Base-by-base conservation (phyloP, 2,888 invertebrate species). In the Taphrorychus bicolor region DNA sequence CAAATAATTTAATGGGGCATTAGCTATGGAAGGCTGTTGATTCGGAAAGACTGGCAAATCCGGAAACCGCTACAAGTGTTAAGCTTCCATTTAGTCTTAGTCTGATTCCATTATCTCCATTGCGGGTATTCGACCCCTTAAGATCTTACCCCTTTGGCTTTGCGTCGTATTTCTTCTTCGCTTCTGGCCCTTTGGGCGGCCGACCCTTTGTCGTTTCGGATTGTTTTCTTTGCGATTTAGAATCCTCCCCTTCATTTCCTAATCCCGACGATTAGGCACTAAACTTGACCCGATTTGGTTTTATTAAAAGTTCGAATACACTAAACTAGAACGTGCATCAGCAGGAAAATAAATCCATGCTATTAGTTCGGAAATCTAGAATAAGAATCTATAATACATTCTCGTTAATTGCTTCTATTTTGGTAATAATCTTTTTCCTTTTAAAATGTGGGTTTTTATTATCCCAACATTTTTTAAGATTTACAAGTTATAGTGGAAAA, bases 31-130 rank as follows among this genome's bases (percentile, higher is more conserved):
- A 57, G 63, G 48, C 56, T 69, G 65, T 69, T 65, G 80, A 80
- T 77, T 77, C 78, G 79, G 79, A 80, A 81, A 79, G 53, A 61
- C 57, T 58, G 61, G 40, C 54, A 67, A 67, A 81, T 81, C 81
- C 81, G 79, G 79, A 81, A 81, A 81, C 82, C 82, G 78, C 81
- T 76, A 80, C 77, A 82, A 82, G 81, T 81, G 81, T 81, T 82
- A 82, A 82, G 81, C 81, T 78, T 78, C 81, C 82, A 82, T 82
- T 82, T 82, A 81, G 80, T 78, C 79, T 82, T 80, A 81, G 80
- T 81, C 81, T 81, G 81, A 82, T 82, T 82, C 82, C 82, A 82
- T 82, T 82, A 82, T 81, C 82, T 79, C 66, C 58, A 49, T 60
- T 48, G 60, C 75, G 77, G 54, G 32, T 18, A n/a, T 19, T 14